Percentiles rank a stretch among this genome's conserved stretches.
Conservation (phyloP, 2,113 vertebrate species). For the Pristiophorus japonicus region DNA sequence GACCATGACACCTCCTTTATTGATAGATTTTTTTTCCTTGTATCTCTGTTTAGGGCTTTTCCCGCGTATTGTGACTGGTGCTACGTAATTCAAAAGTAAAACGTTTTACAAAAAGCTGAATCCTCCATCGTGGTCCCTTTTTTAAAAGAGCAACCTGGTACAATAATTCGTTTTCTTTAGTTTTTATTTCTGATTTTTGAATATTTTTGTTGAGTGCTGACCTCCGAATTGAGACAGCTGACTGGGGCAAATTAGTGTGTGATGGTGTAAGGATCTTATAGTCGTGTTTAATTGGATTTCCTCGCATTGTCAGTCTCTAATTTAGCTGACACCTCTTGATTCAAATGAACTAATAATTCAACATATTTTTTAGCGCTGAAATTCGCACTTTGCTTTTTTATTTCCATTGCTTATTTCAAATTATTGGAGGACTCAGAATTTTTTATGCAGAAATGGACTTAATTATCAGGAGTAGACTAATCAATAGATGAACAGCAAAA, state of each 20-base stretch:
- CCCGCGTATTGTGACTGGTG: neutral
- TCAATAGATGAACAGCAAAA: neutral
- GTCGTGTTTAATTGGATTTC: neutral
- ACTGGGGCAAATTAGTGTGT: neutral
- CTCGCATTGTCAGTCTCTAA: neutral
- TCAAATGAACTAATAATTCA: neutral
- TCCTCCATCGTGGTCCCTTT: neutral
- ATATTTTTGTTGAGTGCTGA: neutral
- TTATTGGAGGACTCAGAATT: neutral
- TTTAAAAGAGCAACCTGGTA: neutral
- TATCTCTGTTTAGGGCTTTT: neutral
- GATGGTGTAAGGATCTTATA: neutral
- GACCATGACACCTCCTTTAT: neutral
- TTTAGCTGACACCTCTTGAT: neutral
- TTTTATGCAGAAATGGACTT: neutral
- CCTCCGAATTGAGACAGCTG: neutral
- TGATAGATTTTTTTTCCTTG: neutral
- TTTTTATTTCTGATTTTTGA: neutral
- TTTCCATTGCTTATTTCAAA: neutral
- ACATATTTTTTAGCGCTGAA: neutral
- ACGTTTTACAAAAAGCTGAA: neutral
- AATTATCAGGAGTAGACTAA: neutral
- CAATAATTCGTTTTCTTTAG: neutral
- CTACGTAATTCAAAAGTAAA: neutral
- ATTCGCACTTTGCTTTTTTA: neutral